Evolutionary conservation across 1,140 invertebrate species (phyloP), one percentile per base, ranked within the genome.

Genomic region (Radopholus similis): DNA sequence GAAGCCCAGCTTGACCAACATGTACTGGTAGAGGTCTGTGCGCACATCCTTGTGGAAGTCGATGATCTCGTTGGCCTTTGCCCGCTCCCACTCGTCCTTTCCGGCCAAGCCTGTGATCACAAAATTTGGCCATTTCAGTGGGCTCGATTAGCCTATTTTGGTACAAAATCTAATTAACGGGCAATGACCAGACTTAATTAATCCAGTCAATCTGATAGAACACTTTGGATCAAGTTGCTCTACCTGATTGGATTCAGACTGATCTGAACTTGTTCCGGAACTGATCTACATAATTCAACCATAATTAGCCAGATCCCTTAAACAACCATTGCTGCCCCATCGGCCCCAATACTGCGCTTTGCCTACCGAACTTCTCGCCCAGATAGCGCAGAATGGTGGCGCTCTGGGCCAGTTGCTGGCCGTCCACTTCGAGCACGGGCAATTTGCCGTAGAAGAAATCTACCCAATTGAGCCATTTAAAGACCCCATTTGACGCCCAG

Each of bases 341-440:
- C n/a, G n/a, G n/a, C n/a, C n/a, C n/a, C n/a, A n/a, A n/a, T 51
- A n/a, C 11, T 28, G 9, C 21, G 9, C 26, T n/a, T 44, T 42
- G 26, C 44, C 54, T 13, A 69, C 68, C 78, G 56, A 77, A 83
- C 70, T 83, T 68, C 30, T 68, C 72, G 11, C 75, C 80, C 42
- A 83, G 47, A 70, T 74, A 83, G 40, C 81, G 70, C 23, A 66
- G 32, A 63, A 83, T 83, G 15, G 79, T 72, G 37, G 57, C 37
- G 18, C 59, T 66, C 47, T 83, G 81, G n/a, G 49, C 56, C 32
- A 83, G 62, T 21, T 60, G 53, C 47, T 74, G 72, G 32, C 82
- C 82, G 49, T 83, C 75, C 42, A 83, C 72, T 55, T 83, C 80
- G 9, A 83, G 72, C n/a, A 82, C 68, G n/a, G 82, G 81, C 35